A percentile compares a stretch with the other conserved stretches of the same genome.
These are phyloP conservation scores for Callospermophilus lateralis DNA, from an alignment of 2,113 vertebrate genomes.

Conservation along the genomic window DNA sequence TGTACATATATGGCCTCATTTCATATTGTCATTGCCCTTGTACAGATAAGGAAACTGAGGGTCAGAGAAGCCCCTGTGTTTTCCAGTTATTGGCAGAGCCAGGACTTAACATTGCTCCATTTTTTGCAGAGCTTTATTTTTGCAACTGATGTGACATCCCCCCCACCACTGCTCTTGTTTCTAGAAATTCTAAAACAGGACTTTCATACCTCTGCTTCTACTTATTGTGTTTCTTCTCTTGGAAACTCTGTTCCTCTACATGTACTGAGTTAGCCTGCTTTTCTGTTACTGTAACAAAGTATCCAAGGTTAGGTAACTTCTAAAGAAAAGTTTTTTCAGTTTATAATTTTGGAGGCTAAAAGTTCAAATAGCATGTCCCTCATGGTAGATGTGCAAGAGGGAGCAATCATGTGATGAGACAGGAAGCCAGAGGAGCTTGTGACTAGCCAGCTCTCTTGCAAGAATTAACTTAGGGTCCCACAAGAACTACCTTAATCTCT, in stretches of 20 bases:
- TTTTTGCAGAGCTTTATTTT: neutral
- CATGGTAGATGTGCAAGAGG: neutral
- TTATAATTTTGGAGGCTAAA: neutral
- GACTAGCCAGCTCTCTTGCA: neutral
- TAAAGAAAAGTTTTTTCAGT: neutral
- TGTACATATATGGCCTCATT: neutral
- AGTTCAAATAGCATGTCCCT: neutral
- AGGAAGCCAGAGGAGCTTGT: neutral
- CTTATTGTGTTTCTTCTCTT: neutral
- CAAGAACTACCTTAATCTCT: neutral
- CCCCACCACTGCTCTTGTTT: neutral
- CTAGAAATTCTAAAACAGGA: neutral
- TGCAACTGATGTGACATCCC: accelerated
- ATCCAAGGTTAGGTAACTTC: no score
- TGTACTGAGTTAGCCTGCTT: neutral
- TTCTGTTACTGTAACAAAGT: neutral
- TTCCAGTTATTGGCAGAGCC: neutral
- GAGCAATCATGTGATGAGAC: neutral
- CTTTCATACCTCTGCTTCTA: neutral
- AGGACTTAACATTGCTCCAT: neutral
- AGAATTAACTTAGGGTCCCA: neutral
- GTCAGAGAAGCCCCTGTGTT: neutral
- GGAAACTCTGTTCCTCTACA: neutral
- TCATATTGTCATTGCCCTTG: neutral
- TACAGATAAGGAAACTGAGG: neutral